Conservation (phyloP, 2,113 vertebrate species). For the Cinclus cinclus region DNA sequence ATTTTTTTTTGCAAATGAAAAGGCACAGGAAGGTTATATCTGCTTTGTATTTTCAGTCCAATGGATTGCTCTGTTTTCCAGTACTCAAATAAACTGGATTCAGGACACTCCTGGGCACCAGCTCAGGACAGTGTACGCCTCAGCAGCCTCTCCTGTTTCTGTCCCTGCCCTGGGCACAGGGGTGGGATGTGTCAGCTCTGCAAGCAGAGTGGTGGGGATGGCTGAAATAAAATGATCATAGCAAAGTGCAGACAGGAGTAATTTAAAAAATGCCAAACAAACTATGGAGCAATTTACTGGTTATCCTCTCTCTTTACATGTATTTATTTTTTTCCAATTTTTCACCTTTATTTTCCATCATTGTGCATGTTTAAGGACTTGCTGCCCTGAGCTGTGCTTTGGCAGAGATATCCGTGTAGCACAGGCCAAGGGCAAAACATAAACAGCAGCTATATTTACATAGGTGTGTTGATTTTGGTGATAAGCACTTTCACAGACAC, state of each 20-base stretch:
- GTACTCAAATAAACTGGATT: not conserved
- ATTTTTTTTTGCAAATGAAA: not conserved
- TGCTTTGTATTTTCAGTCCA: not conserved
- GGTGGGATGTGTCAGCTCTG: not conserved
- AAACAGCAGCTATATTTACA: not conserved
- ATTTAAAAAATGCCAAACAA: not conserved
- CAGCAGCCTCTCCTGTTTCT: not conserved
- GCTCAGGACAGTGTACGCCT: not conserved
- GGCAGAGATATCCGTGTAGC: not conserved
- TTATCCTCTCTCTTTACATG: not conserved
- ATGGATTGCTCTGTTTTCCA: not conserved
- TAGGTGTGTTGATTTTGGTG: not conserved
- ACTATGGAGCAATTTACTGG: not conserved
- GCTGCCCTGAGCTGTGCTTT: not conserved
- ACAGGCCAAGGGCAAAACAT: not conserved
- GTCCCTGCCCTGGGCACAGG: not conserved
- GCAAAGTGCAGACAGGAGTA: not conserved
- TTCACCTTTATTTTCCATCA: not conserved
- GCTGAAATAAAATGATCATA: not conserved
- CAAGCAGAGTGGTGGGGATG: fast-evolving
- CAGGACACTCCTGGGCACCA: not conserved
- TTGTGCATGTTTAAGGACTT: not conserved
- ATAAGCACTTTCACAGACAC: not conserved
- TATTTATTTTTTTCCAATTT: not conserved
- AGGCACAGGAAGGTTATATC: not conserved